Evolutionary conservation across 2,888 invertebrate genomes (phyloP).

Genomic region (Leucozona laternaria): DNA sequence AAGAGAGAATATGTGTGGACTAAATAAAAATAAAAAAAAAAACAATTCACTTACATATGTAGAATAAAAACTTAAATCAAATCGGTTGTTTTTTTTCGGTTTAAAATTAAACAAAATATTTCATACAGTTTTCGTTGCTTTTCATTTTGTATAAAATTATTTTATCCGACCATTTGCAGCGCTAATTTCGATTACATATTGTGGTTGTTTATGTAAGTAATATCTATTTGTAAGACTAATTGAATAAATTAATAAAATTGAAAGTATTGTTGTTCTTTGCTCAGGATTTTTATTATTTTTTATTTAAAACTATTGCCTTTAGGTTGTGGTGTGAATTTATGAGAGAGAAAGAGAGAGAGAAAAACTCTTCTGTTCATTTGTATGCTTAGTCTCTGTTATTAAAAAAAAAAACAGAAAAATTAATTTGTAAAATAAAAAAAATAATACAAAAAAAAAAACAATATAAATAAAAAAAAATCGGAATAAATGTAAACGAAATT

Average conservation of each 20-base stretch:
- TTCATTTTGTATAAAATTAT: background rate
- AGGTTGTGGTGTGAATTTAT: constrained; percentile 78
- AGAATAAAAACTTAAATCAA: background rate
- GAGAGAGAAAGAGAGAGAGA: constrained; percentile 72
- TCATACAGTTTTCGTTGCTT: background rate
- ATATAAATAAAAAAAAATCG: constrained; percentile 36
- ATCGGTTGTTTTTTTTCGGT: too few relatives aligned
- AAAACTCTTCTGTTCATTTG: constrained; percentile 55
- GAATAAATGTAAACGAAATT: constrained; percentile 41
- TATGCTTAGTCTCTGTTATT: constrained; percentile 67
- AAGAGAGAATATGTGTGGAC: constrained; percentile 47
- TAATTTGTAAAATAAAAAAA: constrained; percentile 64
- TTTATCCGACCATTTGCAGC: constrained; percentile 25
- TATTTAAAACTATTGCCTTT: constrained; percentile 55
- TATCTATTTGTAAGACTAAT: constrained; percentile 55
- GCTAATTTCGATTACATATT: constrained; percentile 32
- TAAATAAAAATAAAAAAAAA: background rate
- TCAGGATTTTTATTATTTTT: constrained; percentile 65
- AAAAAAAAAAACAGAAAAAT: constrained; percentile 28
- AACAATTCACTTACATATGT: background rate
- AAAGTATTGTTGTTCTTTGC: constrained; percentile 71
- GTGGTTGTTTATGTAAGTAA: constrained; percentile 42
- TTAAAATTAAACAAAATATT: background rate
- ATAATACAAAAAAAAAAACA: constrained; percentile 37
- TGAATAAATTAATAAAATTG: constrained; percentile 70